Conservation (phyloP, 2,888 invertebrate genomes). For the Lepidochitona cinerea region DNA sequence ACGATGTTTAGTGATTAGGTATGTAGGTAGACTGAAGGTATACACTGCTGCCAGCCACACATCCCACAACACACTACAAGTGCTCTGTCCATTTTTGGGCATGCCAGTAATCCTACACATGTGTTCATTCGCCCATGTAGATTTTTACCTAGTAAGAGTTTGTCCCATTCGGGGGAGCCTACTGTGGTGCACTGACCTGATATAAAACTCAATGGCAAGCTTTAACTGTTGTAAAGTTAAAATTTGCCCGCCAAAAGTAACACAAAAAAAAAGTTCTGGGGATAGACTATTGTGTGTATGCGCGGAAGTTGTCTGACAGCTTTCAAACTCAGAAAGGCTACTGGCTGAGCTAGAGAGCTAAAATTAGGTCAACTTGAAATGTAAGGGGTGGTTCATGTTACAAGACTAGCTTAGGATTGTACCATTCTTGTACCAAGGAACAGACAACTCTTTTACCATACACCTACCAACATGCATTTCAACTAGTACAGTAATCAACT, state of each 20-base stretch:
- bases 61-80: background rate
- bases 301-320: slow-evolving; percentile 4
- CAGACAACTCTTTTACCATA: no score
- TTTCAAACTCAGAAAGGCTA: slow-evolving; percentile 4
- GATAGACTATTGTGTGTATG: background rate
- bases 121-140: slow-evolving; percentile 14
- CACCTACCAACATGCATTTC: no score
- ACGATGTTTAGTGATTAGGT: background rate
- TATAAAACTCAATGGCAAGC: no score
- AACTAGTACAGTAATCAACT: no score
- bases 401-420: background rate
- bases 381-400: background rate
- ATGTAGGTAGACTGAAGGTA: background rate
- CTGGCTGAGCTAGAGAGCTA: slow-evolving; percentile 1
- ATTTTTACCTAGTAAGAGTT: no score
- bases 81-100: slow-evolving; percentile 53
- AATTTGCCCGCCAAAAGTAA: slow-evolving; percentile 1
- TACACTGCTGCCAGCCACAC: background rate
- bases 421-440: background rate
- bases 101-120: slow-evolving; percentile 24
- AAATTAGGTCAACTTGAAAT: background rate
- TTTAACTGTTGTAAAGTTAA: no score
- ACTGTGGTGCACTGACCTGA: no score
- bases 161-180: no score
- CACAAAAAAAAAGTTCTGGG: background rate